A percentile compares a stretch with the other conserved stretches of the same genome.
Conservation (phyloP, 2,113 vertebrate genomes). For the Muntiacus reevesi region DNA sequence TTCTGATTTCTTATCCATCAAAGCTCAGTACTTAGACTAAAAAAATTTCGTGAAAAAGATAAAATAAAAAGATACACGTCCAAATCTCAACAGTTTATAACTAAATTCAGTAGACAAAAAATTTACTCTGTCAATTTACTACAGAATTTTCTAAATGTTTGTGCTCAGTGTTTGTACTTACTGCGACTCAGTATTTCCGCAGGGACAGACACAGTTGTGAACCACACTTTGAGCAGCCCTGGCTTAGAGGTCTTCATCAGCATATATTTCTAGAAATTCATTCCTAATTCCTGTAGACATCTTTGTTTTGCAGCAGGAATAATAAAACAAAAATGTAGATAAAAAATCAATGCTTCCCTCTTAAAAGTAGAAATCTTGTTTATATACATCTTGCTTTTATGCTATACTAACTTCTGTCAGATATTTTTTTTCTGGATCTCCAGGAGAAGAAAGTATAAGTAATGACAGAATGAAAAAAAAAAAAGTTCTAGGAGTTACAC, state of each 20-base stretch:
- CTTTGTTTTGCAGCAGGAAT: not conserved
- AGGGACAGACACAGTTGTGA: not conserved
- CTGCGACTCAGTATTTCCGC: not conserved
- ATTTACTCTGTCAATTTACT: not conserved
- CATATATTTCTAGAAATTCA: not conserved
- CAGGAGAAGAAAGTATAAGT: not conserved
- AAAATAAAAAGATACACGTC: not conserved
- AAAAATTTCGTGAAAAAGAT: not conserved
- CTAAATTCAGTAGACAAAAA: not conserved
- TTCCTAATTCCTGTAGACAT: not conserved
- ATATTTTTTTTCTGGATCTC: not conserved
- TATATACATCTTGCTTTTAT: not conserved
- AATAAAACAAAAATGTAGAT: not conserved
- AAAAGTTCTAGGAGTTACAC: not conserved
- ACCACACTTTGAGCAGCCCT: not conserved
- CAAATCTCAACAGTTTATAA: not conserved
- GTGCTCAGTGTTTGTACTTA: not conserved
- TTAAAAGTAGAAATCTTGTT: slow-evolving; percentile 14
- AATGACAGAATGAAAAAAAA: slow-evolving; percentile 30
- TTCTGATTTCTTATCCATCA: not conserved
- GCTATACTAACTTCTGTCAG: not conserved
- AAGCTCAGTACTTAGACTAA: not conserved
- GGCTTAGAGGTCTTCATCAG: not conserved
- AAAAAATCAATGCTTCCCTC: slow-evolving; percentile 5
- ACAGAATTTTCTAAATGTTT: not conserved